A percentile compares a stretch with the other conserved stretches of the same genome.
phyloP scores from a whole-genome alignment of 23 tunicate genomes.

The Phallusia fumigata region DNA sequence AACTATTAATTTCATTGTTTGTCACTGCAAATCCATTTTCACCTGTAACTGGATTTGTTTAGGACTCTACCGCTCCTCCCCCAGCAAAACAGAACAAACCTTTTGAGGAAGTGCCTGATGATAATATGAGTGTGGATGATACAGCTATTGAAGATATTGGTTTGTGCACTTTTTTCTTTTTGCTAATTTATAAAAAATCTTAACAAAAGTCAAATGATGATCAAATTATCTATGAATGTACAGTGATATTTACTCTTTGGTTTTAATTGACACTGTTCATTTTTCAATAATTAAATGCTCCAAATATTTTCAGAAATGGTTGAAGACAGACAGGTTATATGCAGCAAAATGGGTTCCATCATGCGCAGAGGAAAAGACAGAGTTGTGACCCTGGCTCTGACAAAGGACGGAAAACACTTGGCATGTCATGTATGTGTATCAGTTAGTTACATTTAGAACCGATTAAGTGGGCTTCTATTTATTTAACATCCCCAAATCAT shows the following conservation, averaged over 20 bases:
- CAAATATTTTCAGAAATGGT: neutral
- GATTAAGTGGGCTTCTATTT: too few species aligned
- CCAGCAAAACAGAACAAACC: conserved; percentile 7
- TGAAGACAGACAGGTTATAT: conserved; percentile 47
- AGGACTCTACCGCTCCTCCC: neutral
- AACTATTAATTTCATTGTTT: too few species aligned
- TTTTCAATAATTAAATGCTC: too few species aligned
- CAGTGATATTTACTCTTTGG: too few species aligned
- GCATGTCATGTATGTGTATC: conserved; percentile 61
- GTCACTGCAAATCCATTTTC: too few species aligned
- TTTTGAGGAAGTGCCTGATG: neutral
- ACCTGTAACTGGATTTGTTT: too few species aligned
- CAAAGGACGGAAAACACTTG: conserved; percentile 52
- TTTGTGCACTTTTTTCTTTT: neutral
- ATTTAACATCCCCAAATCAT: too few species aligned
- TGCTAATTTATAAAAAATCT: neutral
- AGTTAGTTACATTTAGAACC: too few species aligned
- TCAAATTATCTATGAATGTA: neutral
- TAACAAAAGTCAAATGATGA: too few species aligned
- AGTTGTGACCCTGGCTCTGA: conserved; percentile 50
- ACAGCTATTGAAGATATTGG: neutral
- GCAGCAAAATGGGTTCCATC: conserved; percentile 71
- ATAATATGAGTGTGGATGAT: neutral
- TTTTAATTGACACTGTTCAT: too few species aligned
- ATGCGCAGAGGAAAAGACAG: conserved; percentile 61